Percentiles rank a stretch among this genome's conserved stretches.
phyloP scores from a whole-genome alignment of 2,888 invertebrate genomes.

The Halictus quadricinctus region DNA sequence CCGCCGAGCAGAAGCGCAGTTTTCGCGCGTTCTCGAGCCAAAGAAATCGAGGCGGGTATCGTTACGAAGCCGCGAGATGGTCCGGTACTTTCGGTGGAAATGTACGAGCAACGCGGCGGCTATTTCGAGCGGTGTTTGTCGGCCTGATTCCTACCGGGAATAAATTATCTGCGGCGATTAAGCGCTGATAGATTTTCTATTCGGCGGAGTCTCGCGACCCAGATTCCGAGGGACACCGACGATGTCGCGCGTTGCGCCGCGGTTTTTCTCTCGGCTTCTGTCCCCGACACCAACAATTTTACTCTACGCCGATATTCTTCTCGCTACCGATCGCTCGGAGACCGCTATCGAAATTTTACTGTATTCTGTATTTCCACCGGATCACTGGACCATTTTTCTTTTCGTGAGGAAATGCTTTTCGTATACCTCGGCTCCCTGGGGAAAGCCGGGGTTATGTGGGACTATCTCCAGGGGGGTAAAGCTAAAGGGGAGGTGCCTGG shows the following conservation, averaged over 20 bases:
- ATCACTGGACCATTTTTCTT: no score
- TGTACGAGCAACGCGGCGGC: slow-evolving; percentile 16
- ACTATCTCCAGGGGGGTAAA: no score
- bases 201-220: slow-evolving; percentile 35
- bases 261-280: not conserved
- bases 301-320: not conserved
- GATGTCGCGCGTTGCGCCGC: not conserved
- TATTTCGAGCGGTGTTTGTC: slow-evolving; percentile 33
- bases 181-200: slow-evolving; percentile 36
- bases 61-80: not conserved
- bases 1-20: not conserved
- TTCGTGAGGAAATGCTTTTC: no score
- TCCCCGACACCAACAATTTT: not conserved
- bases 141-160: slow-evolving; percentile 37
- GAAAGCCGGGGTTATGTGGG: no score
- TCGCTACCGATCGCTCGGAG: not conserved
- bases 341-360: not conserved
- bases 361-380: not conserved
- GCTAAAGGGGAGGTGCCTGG: no score
- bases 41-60: not conserved
- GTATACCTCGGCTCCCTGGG: no score
- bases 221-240: slow-evolving; percentile 3
- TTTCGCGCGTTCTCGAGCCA: not conserved
- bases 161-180: slow-evolving; percentile 47
- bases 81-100: not conserved